A percentile compares a stretch with the other conserved stretches of the same genome.
phyloP scores from a whole-genome alignment of 2,797 vertebrate genomes.

The Myripristis murdjan region DNA sequence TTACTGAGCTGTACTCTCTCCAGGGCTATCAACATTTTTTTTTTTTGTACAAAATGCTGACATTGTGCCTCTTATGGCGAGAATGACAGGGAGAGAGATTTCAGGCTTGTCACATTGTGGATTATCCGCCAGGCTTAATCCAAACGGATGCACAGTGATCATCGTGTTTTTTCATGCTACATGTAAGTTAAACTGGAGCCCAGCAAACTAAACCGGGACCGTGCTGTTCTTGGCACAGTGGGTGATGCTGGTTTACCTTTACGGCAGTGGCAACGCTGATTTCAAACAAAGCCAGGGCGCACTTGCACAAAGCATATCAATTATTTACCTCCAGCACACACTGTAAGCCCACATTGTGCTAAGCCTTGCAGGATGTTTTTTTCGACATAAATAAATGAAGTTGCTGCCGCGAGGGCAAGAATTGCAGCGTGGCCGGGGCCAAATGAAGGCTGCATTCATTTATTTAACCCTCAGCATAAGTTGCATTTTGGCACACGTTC shows the following conservation, averaged over 20 bases:
- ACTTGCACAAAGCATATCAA: constrained; percentile 74
- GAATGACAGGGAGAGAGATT: constrained; percentile 59
- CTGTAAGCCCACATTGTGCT: constrained; percentile 60
- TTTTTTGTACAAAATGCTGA: too few species aligned
- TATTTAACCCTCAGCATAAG: constrained; percentile 39
- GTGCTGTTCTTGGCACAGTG: constrained; percentile 45
- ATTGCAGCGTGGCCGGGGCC: constrained; percentile 35
- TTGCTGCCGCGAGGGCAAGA: constrained; percentile 23
- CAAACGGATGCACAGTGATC: constrained; percentile 20
- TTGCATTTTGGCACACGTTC: constrained; percentile 43
- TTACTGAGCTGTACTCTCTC: not conserved
- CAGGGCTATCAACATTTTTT: constrained; percentile 7
- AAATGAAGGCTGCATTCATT: constrained; percentile 52
- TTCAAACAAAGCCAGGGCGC: constrained; percentile 69
- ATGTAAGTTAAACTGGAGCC: constrained; percentile 19
- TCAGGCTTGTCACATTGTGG: constrained; percentile 66
- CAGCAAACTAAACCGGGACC: constrained; percentile 15
- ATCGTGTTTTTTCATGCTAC: not conserved
- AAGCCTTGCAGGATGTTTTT: constrained; percentile 42
- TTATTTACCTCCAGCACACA: constrained; percentile 75
- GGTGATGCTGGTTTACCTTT: constrained; percentile 44
- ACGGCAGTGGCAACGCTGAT: constrained; percentile 67
- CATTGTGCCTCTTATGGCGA: constrained; percentile 12
- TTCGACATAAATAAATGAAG: constrained; percentile 40
- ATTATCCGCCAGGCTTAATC: constrained; percentile 69